phyloP scores from a whole-genome alignment of 1,140 invertebrate genomes.

The Drosophila pectinifera region DNA sequence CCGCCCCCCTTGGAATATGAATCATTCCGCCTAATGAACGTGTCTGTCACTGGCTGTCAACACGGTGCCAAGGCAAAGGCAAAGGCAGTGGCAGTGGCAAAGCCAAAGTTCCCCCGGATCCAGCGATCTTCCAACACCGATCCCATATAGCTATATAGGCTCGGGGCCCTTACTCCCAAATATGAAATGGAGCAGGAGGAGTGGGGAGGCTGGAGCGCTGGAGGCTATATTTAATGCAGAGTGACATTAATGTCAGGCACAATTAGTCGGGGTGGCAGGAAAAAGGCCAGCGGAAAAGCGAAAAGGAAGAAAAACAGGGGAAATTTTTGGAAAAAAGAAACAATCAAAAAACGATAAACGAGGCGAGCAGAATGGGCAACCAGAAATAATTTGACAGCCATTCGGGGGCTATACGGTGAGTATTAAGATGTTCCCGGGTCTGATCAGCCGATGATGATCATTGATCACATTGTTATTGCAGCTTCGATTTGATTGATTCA shows the following conservation, averaged over 20 bases:
- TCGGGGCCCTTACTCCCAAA: constrained; percentile 58
- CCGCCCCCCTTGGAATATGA: constrained; percentile 51
- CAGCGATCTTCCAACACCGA: constrained; percentile 30
- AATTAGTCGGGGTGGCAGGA: constrained; percentile 59
- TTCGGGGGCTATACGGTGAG: neutral
- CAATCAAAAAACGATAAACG: constrained; percentile 80
- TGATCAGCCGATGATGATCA: constrained; percentile 51
- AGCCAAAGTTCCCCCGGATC: constrained; percentile 20
- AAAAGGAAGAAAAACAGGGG: constrained; percentile 41
- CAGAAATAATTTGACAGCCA: constrained; percentile 77
- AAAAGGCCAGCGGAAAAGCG: constrained; percentile 57
- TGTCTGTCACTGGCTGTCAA: constrained; percentile 83
- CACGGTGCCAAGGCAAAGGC: constrained; percentile 63
- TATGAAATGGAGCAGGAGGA: constrained; percentile 72
- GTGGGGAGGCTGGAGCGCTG: constrained; percentile 32
- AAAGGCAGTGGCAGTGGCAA: constrained; percentile 15
- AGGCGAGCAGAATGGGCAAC: constrained; percentile 48
- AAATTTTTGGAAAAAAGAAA: constrained; percentile 47
- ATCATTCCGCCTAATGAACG: constrained; percentile 81
- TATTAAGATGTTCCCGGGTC: constrained; percentile 31
- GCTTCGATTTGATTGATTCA: constrained; percentile 74
- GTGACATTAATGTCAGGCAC: constrained; percentile 81
- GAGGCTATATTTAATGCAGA: constrained; percentile 78
- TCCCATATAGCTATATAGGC: constrained; percentile 4
- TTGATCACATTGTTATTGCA: constrained; percentile 74